A percentile compares a stretch with the other conserved stretches of the same genome.
These are phyloP conservation scores for Rhinolophus sinicus DNA, from an alignment of 2,113 vertebrate species.

Conservation along the genomic window DNA sequence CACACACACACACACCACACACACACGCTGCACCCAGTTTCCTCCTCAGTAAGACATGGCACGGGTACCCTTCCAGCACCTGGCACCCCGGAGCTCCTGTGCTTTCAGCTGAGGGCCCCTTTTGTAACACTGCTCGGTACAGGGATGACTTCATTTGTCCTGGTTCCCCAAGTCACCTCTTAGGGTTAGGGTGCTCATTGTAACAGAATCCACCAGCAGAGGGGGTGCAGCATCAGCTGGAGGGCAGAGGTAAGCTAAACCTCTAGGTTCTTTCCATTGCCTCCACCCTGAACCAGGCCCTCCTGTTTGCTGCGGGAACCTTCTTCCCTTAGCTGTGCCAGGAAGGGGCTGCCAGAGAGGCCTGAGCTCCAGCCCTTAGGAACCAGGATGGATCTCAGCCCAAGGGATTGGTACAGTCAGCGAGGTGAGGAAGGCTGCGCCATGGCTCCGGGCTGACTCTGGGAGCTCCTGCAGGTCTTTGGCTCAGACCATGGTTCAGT, in stretches of 20 bases:
- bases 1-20: background rate
- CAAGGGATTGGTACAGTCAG: background rate
- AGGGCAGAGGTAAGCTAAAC: background rate
- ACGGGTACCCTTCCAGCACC: too few species aligned
- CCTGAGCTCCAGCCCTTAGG: background rate
- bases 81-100: background rate
- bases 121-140: background rate
- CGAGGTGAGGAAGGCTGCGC: background rate
- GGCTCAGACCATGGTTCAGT: background rate
- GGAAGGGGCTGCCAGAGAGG: background rate
- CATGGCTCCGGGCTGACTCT: background rate
- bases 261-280: background rate
- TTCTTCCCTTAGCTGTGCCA: background rate
- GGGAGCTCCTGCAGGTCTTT: background rate
- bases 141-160: background rate
- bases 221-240: background rate
- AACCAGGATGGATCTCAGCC: background rate
- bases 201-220: background rate
- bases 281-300: background rate
- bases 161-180: background rate
- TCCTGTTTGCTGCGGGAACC: background rate
- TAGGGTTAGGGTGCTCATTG: background rate
- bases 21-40: background rate
- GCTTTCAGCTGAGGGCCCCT: background rate
- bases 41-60: background rate